These are phyloP conservation scores for Noctua fimbriata DNA, from an alignment of 2,888 invertebrate species.

Conservation along the genomic window DNA sequence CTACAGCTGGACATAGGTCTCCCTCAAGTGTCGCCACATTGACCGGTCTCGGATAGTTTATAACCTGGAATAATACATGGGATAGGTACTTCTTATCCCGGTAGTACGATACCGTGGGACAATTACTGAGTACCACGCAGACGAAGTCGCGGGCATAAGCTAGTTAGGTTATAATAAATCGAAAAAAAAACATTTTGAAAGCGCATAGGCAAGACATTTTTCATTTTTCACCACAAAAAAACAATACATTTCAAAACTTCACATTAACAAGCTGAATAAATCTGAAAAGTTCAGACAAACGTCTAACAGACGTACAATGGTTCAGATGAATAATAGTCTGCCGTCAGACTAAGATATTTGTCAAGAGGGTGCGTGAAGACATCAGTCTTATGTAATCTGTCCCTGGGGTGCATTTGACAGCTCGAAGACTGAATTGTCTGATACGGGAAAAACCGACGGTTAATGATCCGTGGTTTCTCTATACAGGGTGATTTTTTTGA, in stretches of 20 bases:
- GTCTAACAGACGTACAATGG: slow-evolving; percentile 22
- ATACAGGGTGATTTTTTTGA: too few relatives aligned
- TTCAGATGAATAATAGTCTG: slow-evolving; percentile 54
- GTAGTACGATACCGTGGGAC: too few relatives aligned
- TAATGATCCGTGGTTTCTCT: slow-evolving; percentile 40
- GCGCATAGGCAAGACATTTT: neutral
- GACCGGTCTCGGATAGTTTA: too few relatives aligned
- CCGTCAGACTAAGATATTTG: slow-evolving; percentile 58
- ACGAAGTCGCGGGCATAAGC: too few relatives aligned
- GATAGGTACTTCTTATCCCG: too few relatives aligned
- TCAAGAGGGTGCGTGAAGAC: slow-evolving; percentile 42
- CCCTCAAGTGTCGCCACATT: too few relatives aligned
- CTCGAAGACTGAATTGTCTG: slow-evolving; percentile 6
- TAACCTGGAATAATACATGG: too few relatives aligned
- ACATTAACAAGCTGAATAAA: slow-evolving; percentile 43
- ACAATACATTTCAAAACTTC: slow-evolving; percentile 24
- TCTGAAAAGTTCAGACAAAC: slow-evolving; percentile 45
- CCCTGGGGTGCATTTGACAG: slow-evolving; percentile 45
- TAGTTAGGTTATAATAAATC: too few relatives aligned
- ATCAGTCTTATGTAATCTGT: slow-evolving; percentile 58
- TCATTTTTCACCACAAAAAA: neutral
- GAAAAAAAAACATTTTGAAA: neutral
- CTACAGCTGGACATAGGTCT: too few relatives aligned
- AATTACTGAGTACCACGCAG: too few relatives aligned
- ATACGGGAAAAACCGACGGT: slow-evolving; percentile 37